phyloP scores from a whole-genome alignment of 2,888 invertebrate species.

The Dryocosmus kuriphilus region DNA sequence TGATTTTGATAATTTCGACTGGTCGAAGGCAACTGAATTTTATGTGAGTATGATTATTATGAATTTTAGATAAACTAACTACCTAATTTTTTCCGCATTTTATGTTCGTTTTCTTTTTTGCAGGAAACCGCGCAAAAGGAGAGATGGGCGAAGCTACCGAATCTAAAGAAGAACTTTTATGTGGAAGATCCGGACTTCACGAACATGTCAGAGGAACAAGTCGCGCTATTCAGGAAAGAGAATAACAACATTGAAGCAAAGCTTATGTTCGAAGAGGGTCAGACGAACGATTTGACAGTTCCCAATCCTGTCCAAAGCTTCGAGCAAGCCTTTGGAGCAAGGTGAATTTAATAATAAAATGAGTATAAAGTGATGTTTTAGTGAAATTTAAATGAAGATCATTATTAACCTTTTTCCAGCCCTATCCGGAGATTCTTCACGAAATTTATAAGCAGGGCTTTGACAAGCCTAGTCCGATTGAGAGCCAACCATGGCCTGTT shows the following conservation, averaged over 20 bases:
- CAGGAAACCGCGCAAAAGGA: constrained; percentile 75
- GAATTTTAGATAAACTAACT: background rate
- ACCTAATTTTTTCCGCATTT: too few species aligned
- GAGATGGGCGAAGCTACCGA: constrained; percentile 83
- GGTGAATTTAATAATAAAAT: constrained; percentile 30
- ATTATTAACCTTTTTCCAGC: constrained; percentile 67
- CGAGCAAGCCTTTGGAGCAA: constrained; percentile 81
- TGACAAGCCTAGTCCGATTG: constrained; percentile 91
- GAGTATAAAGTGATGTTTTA: constrained; percentile 20
- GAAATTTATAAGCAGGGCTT: constrained; percentile 92
- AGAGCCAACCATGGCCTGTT: constrained; percentile 96
- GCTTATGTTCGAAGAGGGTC: constrained; percentile 80
- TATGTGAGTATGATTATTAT: constrained; percentile 72
- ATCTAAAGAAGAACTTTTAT: constrained; percentile 90
- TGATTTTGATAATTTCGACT: constrained; percentile 78
- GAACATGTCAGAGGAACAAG: constrained; percentile 82
- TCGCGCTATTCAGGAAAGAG: constrained; percentile 81
- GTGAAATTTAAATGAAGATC: background rate
- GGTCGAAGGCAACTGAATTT: constrained; percentile 80
- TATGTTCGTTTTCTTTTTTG: constrained; percentile 41
- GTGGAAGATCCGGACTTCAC: constrained; percentile 86
- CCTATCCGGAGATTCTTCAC: constrained; percentile 89
- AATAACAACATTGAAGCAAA: constrained; percentile 88
- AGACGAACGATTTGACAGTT: constrained; percentile 76
- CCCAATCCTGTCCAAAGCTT: constrained; percentile 90